Evolutionary conservation across 2,888 invertebrate species (phyloP), one percentile per base, ranked within the genome.

Genomic region (Lacanobia oleracea): DNA sequence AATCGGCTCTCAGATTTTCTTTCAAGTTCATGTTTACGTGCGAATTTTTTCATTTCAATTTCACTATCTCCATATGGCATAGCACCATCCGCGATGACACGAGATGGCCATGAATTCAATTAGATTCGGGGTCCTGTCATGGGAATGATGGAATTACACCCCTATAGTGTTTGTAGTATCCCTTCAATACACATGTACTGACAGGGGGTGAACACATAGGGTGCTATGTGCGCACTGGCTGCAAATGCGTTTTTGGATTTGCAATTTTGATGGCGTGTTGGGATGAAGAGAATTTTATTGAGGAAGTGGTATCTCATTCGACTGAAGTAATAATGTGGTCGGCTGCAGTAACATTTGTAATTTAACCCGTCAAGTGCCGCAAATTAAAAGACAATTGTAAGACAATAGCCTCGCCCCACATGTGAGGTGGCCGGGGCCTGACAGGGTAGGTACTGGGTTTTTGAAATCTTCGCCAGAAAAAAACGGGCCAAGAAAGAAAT

Each of bases 81-180:
- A 78, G 23, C 3, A 64, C 70, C 81, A 73, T 92, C 87, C 89
- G 51, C 75, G 87, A 90, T 90, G 91, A 93, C 91, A 92, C 87
- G 88, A 87, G 87, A 87, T 89, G 89, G 88, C 89, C 90, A 90
- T 91, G 90, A 90, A 92, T 93, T 90, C 86, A 88, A 93, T 92
- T 90, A 89, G 82, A 85, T 88, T 71, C 81, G 85, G 90, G 75
- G 87, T 86, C 87, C 88, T 82, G 88, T 87, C 89, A 90, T 91
- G 91, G 88, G 91, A 91, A 90, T 89, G 87, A 88, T 86, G 83
- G 84, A 78, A 87, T 87, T 89, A 90, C 88, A 88, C 86, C 88
- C 85, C 88, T 85, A 67, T 81, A 81, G 85, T 89, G 84, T 86
- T 86, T 86, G 86, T 83, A 85, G 85, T 69, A 77, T 81, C 85